phyloP scores from a whole-genome alignment of 2,888 invertebrate genomes.

The Lasioglossum oenotherae region DNA sequence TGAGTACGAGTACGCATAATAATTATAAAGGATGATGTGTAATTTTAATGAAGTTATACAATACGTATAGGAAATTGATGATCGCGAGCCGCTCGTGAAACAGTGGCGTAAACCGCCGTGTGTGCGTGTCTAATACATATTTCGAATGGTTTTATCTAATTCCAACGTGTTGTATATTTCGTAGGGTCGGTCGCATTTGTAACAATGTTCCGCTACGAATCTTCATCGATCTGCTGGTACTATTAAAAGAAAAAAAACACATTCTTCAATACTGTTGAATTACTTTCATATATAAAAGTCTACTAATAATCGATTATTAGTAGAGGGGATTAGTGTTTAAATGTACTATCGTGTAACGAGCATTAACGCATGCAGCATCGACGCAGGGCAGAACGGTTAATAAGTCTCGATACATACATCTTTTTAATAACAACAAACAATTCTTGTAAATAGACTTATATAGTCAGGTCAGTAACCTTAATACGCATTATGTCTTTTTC shows the following conservation, averaged over 20 bases:
- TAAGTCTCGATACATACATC: slow-evolving; percentile 53
- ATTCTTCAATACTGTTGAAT: slow-evolving; percentile 42
- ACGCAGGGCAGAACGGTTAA: slow-evolving; percentile 35
- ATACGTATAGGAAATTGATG: slow-evolving; percentile 42
- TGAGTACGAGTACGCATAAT: slow-evolving; percentile 43
- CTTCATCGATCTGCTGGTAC: slow-evolving; percentile 39
- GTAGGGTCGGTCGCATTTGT: slow-evolving; percentile 48
- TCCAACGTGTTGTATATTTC: slow-evolving; percentile 55
- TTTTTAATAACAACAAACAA: slow-evolving; percentile 53
- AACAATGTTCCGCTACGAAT: slow-evolving; percentile 48
- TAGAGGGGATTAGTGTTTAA: slow-evolving; percentile 44
- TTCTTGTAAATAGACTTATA: slow-evolving; percentile 58
- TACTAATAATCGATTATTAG: slow-evolving; percentile 55
- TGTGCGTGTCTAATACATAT: slow-evolving; percentile 47
- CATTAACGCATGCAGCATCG: slow-evolving; percentile 48
- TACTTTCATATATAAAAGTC: slow-evolving; percentile 47
- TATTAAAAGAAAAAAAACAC: slow-evolving; percentile 20
- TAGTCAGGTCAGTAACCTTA: slow-evolving; percentile 55
- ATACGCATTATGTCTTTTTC: slow-evolving; percentile 42
- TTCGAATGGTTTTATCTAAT: slow-evolving; percentile 50
- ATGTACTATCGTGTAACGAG: slow-evolving; percentile 47
- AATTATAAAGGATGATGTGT: slow-evolving; percentile 43
- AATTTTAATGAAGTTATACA: slow-evolving; percentile 45
- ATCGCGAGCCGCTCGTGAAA: slow-evolving; percentile 31
- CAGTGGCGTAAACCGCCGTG: slow-evolving; percentile 45